Evolutionary conservation across 2,797 vertebrate genomes (phyloP).

Genomic region (Pseudochaenichthys georgianus): DNA sequence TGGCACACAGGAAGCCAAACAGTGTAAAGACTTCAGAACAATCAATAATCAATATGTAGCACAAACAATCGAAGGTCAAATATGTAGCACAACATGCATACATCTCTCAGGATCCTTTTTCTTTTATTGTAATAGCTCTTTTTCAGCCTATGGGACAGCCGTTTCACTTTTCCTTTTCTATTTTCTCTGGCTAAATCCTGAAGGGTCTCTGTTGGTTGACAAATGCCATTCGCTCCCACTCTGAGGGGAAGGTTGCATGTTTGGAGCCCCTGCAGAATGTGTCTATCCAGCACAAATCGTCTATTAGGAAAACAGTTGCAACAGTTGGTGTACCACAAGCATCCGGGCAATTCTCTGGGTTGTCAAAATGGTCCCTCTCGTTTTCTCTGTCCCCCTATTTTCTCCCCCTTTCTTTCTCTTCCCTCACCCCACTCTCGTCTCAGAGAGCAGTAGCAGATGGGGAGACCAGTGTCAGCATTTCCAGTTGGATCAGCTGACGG

Average conservation of each 20-base stretch:
- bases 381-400: constrained; percentile 43
- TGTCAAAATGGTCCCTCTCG: constrained; percentile 53
- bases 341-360: constrained; percentile 65
- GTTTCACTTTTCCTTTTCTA: constrained; percentile 1
- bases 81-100: background rate
- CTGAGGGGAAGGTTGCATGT: constrained; percentile 44
- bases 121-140: background rate
- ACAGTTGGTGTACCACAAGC: constrained; percentile 64
- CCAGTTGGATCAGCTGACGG: constrained; percentile 79
- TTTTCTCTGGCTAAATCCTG: constrained; percentile 5
- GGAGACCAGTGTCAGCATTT: constrained; percentile 77
- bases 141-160: background rate
- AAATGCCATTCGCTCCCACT: constrained; percentile 38
- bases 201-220: constrained; percentile 41
- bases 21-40: too few species aligned
- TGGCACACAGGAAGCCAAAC: too few species aligned
- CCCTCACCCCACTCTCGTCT: constrained; percentile 16
- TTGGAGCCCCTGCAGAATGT: constrained; percentile 68
- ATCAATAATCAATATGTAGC: too few species aligned
- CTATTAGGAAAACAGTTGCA: constrained; percentile 69
- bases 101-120: background rate
- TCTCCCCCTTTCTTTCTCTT: constrained; percentile 16
- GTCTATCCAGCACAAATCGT: constrained; percentile 69
- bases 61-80: background rate
- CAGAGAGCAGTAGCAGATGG: constrained; percentile 66